A percentile compares a stretch with the other conserved stretches of the same genome.
phyloP scores from a whole-genome alignment of 2,797 vertebrate genomes.

The Falco biarmicus region DNA sequence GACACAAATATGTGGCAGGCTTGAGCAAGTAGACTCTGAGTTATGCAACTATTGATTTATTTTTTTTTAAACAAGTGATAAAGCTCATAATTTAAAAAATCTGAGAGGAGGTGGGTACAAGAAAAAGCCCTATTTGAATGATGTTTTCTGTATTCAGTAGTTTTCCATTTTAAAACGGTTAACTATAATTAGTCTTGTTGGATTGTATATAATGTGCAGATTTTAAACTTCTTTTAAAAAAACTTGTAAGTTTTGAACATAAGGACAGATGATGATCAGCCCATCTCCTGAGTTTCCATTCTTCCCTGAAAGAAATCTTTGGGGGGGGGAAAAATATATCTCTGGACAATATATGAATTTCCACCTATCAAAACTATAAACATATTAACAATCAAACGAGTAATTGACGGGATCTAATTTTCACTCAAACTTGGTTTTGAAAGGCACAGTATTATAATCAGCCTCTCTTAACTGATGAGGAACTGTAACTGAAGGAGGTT shows the following conservation, averaged over 20 bases:
- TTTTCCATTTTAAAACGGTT: neutral
- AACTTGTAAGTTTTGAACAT: accelerated
- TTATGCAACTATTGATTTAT: neutral
- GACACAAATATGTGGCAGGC: neutral
- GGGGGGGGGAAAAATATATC: neutral
- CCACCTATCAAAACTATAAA: neutral
- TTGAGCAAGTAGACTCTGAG: neutral
- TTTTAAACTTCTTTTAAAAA: neutral
- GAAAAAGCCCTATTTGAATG: neutral
- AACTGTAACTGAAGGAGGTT: neutral
- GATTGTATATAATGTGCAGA: accelerated
- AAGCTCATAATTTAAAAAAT: neutral
- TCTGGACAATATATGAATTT: neutral
- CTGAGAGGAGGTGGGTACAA: neutral
- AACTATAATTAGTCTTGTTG: accelerated
- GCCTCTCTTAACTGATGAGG: neutral
- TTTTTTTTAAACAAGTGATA: neutral
- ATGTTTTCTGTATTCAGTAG: neutral
- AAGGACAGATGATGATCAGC: neutral
- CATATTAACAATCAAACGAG: neutral
- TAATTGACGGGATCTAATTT: neutral
- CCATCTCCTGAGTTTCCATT: neutral
- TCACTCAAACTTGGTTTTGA: neutral
- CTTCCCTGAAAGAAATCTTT: neutral
- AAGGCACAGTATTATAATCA: neutral